Conservation (phyloP, 2,113 vertebrate species). For the Ophiodon elongatus region DNA sequence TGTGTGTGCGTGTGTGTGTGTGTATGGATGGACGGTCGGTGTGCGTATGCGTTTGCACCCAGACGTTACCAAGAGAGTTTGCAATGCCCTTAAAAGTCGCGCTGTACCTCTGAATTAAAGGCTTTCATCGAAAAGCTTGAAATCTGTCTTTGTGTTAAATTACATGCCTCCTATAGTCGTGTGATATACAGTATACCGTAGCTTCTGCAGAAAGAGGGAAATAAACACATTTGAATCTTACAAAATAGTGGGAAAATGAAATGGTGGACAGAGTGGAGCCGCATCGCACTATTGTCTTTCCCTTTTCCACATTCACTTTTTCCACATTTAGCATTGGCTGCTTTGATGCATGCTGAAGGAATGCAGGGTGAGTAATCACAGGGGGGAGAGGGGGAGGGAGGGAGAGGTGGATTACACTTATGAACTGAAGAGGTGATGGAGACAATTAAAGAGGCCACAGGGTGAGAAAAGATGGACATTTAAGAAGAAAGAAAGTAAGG, state of each 20-base stretch:
- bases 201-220: conserved; percentile 31
- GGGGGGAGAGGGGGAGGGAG: conserved; percentile 21
- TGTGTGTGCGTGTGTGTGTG: conserved; percentile 53
- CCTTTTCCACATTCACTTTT: conserved; percentile 80
- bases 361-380: conserved; percentile 81
- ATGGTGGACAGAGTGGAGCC: conserved; percentile 61
- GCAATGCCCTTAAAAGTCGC: conserved; percentile 59
- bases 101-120: conserved; percentile 57
- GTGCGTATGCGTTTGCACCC: conserved; percentile 56
- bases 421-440: conserved; percentile 81
- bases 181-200: conserved; percentile 33
- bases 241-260: conserved; percentile 72
- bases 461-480: conserved; percentile 77
- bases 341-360: conserved; percentile 83
- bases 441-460: conserved; percentile 79
- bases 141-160: conserved; percentile 64
- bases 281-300: conserved; percentile 74
- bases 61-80: conserved; percentile 46
- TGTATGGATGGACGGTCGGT: conserved; percentile 33
- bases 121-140: conserved; percentile 26
- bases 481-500: conserved; percentile 57
- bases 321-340: conserved; percentile 83
- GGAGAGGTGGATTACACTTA: conserved; percentile 69
- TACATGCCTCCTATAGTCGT: conserved; percentile 22
- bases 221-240: conserved; percentile 58